Base-by-base conservation (phyloP, 1,140 invertebrate genomes). In the Ceratosolen solmsi region DNA sequence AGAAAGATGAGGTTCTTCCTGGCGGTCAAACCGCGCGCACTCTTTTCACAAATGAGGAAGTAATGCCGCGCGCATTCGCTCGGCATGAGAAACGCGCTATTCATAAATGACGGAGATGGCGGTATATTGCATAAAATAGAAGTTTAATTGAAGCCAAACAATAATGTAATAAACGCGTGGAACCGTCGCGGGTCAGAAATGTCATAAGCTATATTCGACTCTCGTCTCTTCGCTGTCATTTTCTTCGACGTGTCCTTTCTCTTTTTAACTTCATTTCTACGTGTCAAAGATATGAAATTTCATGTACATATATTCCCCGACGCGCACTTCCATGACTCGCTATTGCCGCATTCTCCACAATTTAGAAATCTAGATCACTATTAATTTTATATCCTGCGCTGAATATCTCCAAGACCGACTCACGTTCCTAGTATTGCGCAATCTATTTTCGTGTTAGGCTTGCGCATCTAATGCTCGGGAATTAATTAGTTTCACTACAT, bases 301-400 rank as follows among this genome's bases (percentile, higher is more conserved):
- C 89, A 89, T 86, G 88, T 72, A 58, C 36, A 73, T 65, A 77
- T 85, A 86, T 82, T 84, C 85, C 87, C 85, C 87, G 83, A 82
- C 83, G 79, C 85, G 84, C 85, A 88, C 89, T 90, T 89, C 87
- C 87, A 89, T 89, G 87, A 89, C 84, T 87, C 84, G 86, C 88
- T 90, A 89, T 90, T 90, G 88, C 89, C 87, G 88, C 89, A 89
- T 91, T 91, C 87, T 82, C 88, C 84, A 87, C 89, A 89, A 91
- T 90, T 89, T 89, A 90, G 87, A 90, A 90, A 90, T 91, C 89
- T 90, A 90, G 89, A 90, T 90, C 89, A 85, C 89, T 90, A 91
- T 91, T 91, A 91, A 91, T 91, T 91, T 91, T 90, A 90, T 88
- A 90, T 89, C 86, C 85, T 87, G 49, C 77, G 60, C 83, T 83